Percentiles rank a stretch among this genome's conserved stretches.
These are phyloP conservation scores for Pachycephala philippinensis DNA, from an alignment of 2,113 vertebrate species.

Conservation along the genomic window DNA sequence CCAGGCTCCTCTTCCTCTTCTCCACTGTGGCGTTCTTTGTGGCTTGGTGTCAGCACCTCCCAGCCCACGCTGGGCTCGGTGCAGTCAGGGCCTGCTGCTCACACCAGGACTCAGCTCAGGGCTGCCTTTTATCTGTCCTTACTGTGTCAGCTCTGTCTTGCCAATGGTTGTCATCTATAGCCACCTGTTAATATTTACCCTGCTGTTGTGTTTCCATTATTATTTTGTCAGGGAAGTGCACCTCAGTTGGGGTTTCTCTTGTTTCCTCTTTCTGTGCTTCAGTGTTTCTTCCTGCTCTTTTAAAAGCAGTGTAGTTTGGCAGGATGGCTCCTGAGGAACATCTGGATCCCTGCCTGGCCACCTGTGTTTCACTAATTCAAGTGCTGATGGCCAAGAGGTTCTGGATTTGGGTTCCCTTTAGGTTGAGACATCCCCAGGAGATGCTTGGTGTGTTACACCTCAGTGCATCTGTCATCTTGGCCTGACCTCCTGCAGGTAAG, in stretches of 20 bases:
- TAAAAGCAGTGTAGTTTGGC: background rate
- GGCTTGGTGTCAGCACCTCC: background rate
- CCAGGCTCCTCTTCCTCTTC: background rate
- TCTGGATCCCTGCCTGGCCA: background rate
- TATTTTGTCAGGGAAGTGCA: background rate
- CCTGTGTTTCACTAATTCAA: background rate
- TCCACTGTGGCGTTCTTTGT: background rate
- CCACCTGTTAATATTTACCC: background rate
- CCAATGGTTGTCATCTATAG: background rate
- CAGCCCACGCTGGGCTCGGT: accelerated
- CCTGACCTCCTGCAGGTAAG: background rate
- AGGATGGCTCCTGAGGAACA: background rate
- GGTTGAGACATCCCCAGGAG: background rate
- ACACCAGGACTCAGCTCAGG: background rate
- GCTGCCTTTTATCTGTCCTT: background rate
- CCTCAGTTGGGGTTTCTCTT: background rate
- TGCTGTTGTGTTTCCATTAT: background rate
- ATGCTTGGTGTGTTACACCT: background rate
- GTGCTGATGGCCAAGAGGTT: background rate
- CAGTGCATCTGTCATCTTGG: background rate
- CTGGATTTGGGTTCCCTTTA: background rate
- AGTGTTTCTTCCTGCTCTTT: background rate
- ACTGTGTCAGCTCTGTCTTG: background rate
- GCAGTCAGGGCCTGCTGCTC: background rate
- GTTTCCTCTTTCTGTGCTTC: background rate